phyloP scores from a whole-genome alignment of 2,113 vertebrate genomes.

The Catharus minimus region DNA sequence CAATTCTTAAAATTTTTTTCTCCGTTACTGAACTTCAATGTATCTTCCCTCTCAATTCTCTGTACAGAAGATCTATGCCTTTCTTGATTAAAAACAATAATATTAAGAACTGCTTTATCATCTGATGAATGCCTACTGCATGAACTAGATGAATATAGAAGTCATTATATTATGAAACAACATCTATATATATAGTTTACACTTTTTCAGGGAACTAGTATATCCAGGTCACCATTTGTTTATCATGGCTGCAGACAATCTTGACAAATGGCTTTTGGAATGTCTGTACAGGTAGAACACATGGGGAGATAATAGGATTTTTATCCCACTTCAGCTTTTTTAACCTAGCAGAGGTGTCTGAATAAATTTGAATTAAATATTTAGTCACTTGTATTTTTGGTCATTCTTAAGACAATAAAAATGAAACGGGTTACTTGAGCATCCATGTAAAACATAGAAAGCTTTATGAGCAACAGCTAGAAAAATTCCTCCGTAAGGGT shows the following conservation, averaged over 20 bases:
- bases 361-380: not conserved
- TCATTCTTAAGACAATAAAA: not conserved
- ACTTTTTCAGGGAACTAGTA: not conserved
- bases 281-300: not conserved
- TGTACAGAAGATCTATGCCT: not conserved
- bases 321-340: not conserved
- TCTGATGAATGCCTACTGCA: not conserved
- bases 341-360: not conserved
- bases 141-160: not conserved
- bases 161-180: not conserved
- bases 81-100: not conserved
- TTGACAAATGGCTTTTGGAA: not conserved
- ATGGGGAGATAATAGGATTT: not conserved
- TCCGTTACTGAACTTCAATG: not conserved
- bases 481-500: not conserved
- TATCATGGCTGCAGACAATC: not conserved
- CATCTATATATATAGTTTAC: not conserved
- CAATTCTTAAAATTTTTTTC: not conserved
- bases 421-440: not conserved
- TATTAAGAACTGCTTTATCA: not conserved
- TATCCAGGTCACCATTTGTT: not conserved
- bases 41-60: not conserved
- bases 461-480: not conserved
- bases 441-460: not conserved
- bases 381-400: not conserved